Percentiles rank a stretch among this genome's conserved stretches.
Evolutionary conservation across 1,140 invertebrate genomes (phyloP).

Genomic region (Metaphire vulgaris): DNA sequence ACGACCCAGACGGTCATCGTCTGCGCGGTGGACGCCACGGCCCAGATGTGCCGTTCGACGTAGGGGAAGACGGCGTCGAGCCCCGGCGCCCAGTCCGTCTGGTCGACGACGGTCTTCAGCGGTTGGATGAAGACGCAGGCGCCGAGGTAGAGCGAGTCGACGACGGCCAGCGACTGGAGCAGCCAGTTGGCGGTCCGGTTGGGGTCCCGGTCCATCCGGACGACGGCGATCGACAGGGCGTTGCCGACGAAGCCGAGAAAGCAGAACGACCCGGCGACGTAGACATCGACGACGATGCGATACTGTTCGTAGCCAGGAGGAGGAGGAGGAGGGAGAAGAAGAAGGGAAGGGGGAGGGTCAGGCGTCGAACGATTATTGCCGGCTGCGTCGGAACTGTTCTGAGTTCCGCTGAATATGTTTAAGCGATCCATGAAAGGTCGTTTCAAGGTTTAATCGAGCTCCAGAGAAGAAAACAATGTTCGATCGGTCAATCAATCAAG

Average conservation of each 20-base stretch:
- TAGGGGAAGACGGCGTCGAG: conserved; percentile 13
- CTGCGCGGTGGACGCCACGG: conserved; percentile 25
- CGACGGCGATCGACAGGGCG: conserved; percentile 26
- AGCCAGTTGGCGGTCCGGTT: conserved; percentile 28
- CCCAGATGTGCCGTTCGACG: conserved; percentile 24
- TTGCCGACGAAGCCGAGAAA: conserved; percentile 29
- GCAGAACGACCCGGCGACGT: conserved; percentile 20
- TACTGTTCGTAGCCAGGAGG: conserved; percentile 11
- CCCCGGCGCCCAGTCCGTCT: conserved; percentile 24
- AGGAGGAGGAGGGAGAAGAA: background rate
- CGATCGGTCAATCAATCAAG: too few relatives aligned
- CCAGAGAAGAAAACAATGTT: too few relatives aligned
- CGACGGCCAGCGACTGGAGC: conserved; percentile 26
- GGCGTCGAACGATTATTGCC: too few relatives aligned
- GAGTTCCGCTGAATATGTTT: too few relatives aligned
- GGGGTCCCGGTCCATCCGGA: conserved; percentile 23
- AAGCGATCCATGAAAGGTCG: too few relatives aligned
- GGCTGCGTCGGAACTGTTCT: too few relatives aligned
- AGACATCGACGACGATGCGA: conserved; percentile 26
- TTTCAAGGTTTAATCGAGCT: too few relatives aligned
- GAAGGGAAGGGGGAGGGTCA: too few relatives aligned
- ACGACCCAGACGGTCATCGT: conserved; percentile 30
- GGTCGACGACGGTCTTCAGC: conserved; percentile 22
- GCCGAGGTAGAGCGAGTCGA: conserved; percentile 29
- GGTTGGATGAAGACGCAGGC: conserved; percentile 29